Percentiles rank a stretch among this genome's conserved stretches.
Conservation (phyloP, 2,113 vertebrate species). For the Bungarus multicinctus region DNA sequence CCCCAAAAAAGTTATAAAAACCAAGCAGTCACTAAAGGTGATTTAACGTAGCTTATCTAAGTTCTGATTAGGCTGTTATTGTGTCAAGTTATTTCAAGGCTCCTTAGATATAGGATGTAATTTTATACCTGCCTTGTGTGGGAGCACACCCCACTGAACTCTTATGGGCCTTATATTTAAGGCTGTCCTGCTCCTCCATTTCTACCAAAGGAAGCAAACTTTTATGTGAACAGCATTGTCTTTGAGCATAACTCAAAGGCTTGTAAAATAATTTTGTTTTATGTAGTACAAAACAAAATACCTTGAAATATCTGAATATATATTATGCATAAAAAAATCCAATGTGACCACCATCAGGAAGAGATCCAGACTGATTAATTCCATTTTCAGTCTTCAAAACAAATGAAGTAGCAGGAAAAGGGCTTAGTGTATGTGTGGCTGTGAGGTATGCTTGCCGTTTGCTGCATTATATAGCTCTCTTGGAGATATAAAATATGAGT, state of each 20-base stretch:
- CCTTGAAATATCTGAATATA: neutral
- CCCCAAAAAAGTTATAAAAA: neutral
- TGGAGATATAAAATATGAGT: neutral
- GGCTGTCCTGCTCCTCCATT: constrained; percentile 1
- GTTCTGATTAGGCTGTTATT: constrained; percentile 27
- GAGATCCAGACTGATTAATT: neutral
- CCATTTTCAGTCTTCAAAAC: neutral
- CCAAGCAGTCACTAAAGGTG: neutral
- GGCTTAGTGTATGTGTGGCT: neutral
- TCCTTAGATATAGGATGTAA: neutral
- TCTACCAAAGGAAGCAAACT: neutral
- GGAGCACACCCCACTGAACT: neutral
- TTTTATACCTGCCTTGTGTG: neutral
- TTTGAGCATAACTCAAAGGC: neutral
- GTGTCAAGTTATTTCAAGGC: neutral
- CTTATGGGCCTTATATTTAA: neutral
- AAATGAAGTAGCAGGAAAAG: too few relatives aligned
- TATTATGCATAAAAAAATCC: neutral
- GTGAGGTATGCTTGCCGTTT: neutral
- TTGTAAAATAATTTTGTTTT: neutral
- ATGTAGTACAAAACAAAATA: neutral
- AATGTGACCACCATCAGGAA: neutral
- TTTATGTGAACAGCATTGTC: neutral
- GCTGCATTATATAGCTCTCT: neutral
- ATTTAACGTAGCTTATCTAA: constrained; percentile 15